These are phyloP conservation scores for Bothrops jararaca DNA, from an alignment of 2,113 vertebrate species.

Conservation along the genomic window DNA sequence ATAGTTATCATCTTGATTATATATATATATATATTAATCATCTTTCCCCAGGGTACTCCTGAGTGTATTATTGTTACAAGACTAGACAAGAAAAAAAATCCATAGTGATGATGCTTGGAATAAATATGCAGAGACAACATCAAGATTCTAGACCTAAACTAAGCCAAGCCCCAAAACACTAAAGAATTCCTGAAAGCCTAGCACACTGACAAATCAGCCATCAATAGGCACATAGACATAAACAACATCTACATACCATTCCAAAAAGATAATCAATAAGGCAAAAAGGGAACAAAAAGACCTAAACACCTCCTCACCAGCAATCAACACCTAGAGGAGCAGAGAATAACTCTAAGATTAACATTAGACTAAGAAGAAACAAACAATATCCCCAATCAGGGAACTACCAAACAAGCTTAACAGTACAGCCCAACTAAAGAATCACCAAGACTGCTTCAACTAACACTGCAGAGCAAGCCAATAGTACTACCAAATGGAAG, in stretches of 20 bases:
- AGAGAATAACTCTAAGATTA: background rate
- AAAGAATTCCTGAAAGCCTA: background rate
- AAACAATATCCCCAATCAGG: background rate
- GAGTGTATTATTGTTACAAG: background rate
- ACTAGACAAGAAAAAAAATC: background rate
- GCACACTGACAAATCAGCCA: background rate
- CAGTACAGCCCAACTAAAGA: background rate
- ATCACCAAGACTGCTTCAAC: background rate
- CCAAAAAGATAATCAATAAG: background rate
- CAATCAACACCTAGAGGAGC: background rate
- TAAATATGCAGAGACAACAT: background rate
- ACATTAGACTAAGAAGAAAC: no score
- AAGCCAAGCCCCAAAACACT: background rate
- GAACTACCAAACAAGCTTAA: background rate
- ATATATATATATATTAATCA: background rate
- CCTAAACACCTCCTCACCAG: background rate
- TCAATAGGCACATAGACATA: background rate
- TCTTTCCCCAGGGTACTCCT: background rate
- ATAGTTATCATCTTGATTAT: background rate
- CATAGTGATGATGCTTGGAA: background rate
- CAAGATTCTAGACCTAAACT: background rate
- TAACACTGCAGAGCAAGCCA: background rate
- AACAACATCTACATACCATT: background rate
- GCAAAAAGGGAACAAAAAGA: background rate
- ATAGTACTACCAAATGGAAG: background rate